Evolutionary conservation across 2,888 invertebrate genomes (phyloP), one percentile per base, ranked within the genome.

Genomic region (Drosophila setosimentum): DNA sequence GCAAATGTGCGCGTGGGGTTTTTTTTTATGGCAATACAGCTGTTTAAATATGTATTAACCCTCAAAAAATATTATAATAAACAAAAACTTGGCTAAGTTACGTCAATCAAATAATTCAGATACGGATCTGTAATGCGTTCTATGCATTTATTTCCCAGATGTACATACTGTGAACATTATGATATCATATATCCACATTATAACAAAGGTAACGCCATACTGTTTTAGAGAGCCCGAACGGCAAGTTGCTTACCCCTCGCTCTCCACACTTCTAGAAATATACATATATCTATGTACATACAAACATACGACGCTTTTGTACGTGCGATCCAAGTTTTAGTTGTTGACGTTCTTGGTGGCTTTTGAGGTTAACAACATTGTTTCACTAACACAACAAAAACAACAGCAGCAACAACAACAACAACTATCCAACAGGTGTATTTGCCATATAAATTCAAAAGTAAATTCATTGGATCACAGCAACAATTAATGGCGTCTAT

Each of bases 341-440:
- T 78, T 83, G 82, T 78, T 84, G 86, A 81, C 82, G 87, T 87
- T 87, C 88, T 87, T 87, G 87, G 88, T 76, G 89, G 90, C 88
- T 90, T 88, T 90, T 91, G 91, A 91, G 91, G 91, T 89, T 91
- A 91, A 91, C 91, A 89, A 82, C 91, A 87, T 89, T 87, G 83
- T 78, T 75, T 70, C 57, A 76, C 61, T 62, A 53, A 61, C 21
- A 7, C 18, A 54, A 37, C 54, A 59, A 51, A 57, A 65, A 37
- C n/a, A 68, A 32, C 37, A 67, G 48, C 37, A 81, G 69, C 55
- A 27, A 27, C 2, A 27, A 27, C 33, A 80, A 54, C 51, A 61
- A 59, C 68, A 64, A 59, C 68, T 69, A 68, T 50, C 69, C 69
- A 71, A 66, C 76, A 73, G 62, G 85, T 69, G 86, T 73, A 82